Evolutionary conservation across 1,140 invertebrate species (phyloP).

Genomic region (Brachionus sp.): DNA sequence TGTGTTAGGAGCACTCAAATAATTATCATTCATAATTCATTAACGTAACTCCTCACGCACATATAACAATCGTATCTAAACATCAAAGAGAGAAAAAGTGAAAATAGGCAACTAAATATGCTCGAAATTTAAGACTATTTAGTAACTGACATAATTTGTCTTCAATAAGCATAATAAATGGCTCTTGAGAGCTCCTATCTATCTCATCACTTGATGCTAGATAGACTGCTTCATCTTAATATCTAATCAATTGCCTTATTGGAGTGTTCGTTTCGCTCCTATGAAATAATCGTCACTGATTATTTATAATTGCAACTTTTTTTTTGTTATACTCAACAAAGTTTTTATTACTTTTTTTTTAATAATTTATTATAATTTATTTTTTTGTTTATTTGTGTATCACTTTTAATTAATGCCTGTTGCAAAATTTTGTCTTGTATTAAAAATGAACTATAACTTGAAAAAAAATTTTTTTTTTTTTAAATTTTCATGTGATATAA

Average conservation of each 20-base stretch:
- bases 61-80: background rate
- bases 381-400: background rate
- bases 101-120: background rate
- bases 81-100: background rate
- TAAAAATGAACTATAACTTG: no score
- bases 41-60: background rate
- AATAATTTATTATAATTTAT: background rate
- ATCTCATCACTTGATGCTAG: background rate
- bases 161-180: slow-evolving; percentile 30
- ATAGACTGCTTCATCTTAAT: background rate
- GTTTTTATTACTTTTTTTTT: background rate
- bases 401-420: background rate
- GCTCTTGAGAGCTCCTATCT: background rate
- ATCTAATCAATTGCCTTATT: background rate
- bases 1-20: background rate
- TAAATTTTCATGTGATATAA: no score
- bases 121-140: background rate
- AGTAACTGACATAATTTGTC: background rate
- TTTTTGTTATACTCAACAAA: background rate
- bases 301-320: background rate
- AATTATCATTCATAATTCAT: slow-evolving; percentile 12
- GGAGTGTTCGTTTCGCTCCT: background rate
- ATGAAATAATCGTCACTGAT: background rate
- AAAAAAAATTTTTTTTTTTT: no score
- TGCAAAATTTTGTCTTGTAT: background rate